Percentiles rank a stretch among this genome's conserved stretches.
These are phyloP conservation scores for Hypotaenidia okinawae DNA, from an alignment of 2,797 vertebrate species.

Conservation along the genomic window DNA sequence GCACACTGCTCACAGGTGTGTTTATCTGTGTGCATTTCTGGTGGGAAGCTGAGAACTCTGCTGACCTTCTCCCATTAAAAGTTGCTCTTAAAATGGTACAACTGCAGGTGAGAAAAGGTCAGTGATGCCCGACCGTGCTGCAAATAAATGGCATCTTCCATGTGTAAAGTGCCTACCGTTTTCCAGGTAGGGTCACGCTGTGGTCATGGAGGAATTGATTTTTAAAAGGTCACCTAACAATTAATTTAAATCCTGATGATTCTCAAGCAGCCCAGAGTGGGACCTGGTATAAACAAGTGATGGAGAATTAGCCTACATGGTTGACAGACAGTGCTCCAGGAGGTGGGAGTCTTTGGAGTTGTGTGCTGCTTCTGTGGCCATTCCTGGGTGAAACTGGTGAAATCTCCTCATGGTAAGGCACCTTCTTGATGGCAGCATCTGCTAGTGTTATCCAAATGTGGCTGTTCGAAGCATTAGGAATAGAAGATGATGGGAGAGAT, in stretches of 20 bases:
- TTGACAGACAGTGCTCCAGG: background rate
- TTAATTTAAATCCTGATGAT: background rate
- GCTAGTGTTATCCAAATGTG: background rate
- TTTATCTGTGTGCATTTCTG: background rate
- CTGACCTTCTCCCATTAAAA: background rate
- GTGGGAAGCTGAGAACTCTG: background rate
- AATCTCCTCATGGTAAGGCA: background rate
- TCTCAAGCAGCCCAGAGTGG: background rate
- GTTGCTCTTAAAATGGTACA: background rate
- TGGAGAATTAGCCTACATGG: background rate
- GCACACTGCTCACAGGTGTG: rapidly evolving
- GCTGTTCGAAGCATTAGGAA: slow-evolving; percentile 13
- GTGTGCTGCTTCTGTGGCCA: rapidly evolving
- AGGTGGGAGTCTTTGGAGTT: background rate
- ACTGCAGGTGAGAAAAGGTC: background rate
- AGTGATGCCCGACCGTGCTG: background rate
- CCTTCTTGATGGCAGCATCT: background rate
- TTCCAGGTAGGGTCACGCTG: background rate
- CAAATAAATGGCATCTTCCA: background rate
- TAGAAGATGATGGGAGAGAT: slow-evolving; percentile 21
- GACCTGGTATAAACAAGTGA: background rate
- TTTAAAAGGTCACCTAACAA: background rate
- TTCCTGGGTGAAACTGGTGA: background rate
- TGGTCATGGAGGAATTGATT: background rate
- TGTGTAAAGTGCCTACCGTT: background rate